Evolutionary conservation across 2,888 invertebrate species (phyloP), one percentile per base, ranked within the genome.

Genomic region (Melanostoma mellinum): DNA sequence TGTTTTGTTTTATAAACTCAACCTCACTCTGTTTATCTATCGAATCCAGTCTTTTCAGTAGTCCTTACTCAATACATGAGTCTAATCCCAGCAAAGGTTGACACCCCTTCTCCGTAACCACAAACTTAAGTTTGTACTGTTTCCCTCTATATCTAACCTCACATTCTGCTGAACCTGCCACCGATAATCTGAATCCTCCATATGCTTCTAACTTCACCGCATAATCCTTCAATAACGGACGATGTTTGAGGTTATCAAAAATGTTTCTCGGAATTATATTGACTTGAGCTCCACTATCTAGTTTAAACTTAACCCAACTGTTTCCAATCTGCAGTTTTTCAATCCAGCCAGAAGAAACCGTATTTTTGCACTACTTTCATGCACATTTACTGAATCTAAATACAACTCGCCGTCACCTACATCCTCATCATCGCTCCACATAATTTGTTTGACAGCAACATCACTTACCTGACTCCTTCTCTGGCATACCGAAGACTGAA

Each of bases 401-500:
- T 38, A 38, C 6, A 38, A 38, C 6, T 4, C 38, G 4, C 6
- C 38, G 38, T 38, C 38, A 38, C 4, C 6, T 6, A 5, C 38
- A 38, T 38, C 38, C 38, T 38, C 38, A 38, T 6, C 6, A 38
- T 38, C 42, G 42, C 42, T 42, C 3, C 42, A 30, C 30, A 38
- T 20, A 40, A 42, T 44, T n/a, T 44, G 6, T 58, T 8, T 44
- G 4, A 58, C n/a, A 32, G 44, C 58, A 58, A 58, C 44, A 44
- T 44, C 58, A 58, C 58, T 44, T 8, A 58, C 44, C 44, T 33
- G n/a, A 33, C 6, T 58, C 2, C 33, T 20, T 30, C 42, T 40
- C 5, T 32, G 40, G 42, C 42, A 58, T 2, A 58, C 42, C n/a
- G n/a, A n/a, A n/a, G n/a, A n/a, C n/a, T n/a, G 56, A 20, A 6